A percentile compares a stretch with the other conserved stretches of the same genome.
Evolutionary conservation across 2,888 invertebrate species (phyloP).

Genomic region (Carpatolechia fugitivella): DNA sequence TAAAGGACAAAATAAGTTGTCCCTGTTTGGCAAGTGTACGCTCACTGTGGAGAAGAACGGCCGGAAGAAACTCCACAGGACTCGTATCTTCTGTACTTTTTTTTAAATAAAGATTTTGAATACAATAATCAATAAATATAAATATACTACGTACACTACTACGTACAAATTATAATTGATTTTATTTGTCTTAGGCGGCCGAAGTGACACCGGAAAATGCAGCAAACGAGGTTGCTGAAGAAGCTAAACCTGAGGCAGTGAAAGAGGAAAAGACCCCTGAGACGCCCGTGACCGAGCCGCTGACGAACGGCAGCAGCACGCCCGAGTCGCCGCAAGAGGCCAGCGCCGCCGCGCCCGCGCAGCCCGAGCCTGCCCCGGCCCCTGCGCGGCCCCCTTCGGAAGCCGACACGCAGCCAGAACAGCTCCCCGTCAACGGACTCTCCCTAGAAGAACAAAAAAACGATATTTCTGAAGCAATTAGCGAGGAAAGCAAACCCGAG

Average conservation of each 20-base stretch:
- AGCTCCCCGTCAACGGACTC: constrained; percentile 65
- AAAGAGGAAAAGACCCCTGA: constrained; percentile 69
- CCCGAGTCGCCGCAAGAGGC: constrained; percentile 62
- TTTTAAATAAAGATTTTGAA: too few species aligned
- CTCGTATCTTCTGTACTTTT: too few species aligned
- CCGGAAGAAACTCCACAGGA: too few species aligned
- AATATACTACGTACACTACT: background rate
- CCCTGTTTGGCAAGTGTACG: too few species aligned
- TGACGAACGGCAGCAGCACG: constrained; percentile 69
- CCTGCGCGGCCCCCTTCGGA: constrained; percentile 9
- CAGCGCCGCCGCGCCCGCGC: constrained; percentile 30
- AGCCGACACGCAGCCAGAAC: constrained; percentile 49
- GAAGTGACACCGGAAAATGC: constrained; percentile 57
- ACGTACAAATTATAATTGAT: background rate
- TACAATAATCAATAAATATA: too few species aligned
- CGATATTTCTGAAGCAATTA: constrained; percentile 43
- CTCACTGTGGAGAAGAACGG: too few species aligned
- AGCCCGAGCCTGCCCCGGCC: constrained; percentile 28
- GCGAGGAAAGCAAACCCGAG: constrained; percentile 53
- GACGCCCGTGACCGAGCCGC: constrained; percentile 72
- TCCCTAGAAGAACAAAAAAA: constrained; percentile 57
- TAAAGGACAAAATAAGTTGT: too few species aligned
- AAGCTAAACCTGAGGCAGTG: constrained; percentile 43
- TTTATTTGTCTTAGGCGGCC: constrained; percentile 52
- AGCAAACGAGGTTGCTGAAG: constrained; percentile 49